Evolutionary conservation across 2,797 vertebrate genomes (phyloP), one percentile per base, ranked within the genome.

Genomic region (Petrocephalus sullivani): DNA sequence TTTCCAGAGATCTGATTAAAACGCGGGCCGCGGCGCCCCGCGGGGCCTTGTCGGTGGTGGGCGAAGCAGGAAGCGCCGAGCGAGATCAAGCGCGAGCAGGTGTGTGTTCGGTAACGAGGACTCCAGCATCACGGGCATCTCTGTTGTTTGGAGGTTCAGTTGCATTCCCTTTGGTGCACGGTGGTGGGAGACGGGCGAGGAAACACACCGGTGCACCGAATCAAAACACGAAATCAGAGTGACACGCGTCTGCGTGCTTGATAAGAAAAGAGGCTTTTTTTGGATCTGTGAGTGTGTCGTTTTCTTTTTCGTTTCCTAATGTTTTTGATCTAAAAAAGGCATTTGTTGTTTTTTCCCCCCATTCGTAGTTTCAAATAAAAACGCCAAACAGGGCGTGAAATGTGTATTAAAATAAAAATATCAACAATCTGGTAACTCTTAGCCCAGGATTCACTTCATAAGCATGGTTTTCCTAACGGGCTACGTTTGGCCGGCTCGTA

Each of bases 1-100:
- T 58, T 86, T 46, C n/a, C n/a, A n/a, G 60, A 49, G 37, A 46
- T 64, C 19, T 64, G 23, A 88, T 86, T 86, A 88, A 88, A 88
- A 21, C 88, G 6, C 5, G 51, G 51, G 61, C 53, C 37, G 33
- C 2, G 6, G 61, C 9, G 1, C 84, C 84, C 78, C 54, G 5
- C 0, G 60, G 46, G 46, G 9, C 49, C 49, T 71, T 57, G 49
- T 85, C 16, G n/a, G 61, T 14, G 28, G 53, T 86, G 53, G 23
- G 12, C 54, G 88, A 58, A 1, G 56, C 14, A 88, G 23, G 64
- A 85, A 84, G 81, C 23, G 21, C 46, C n/a, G n/a, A 58, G 53
- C 57, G 61, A 78, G 67, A 71, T 86, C 16, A 88, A 41, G 84
- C 88, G 7, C 12, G 14, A 23, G 58, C 16, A 41, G 84, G 51